Conservation (phyloP, 2,888 invertebrate genomes). For the Alviniconcha strummeri region DNA sequence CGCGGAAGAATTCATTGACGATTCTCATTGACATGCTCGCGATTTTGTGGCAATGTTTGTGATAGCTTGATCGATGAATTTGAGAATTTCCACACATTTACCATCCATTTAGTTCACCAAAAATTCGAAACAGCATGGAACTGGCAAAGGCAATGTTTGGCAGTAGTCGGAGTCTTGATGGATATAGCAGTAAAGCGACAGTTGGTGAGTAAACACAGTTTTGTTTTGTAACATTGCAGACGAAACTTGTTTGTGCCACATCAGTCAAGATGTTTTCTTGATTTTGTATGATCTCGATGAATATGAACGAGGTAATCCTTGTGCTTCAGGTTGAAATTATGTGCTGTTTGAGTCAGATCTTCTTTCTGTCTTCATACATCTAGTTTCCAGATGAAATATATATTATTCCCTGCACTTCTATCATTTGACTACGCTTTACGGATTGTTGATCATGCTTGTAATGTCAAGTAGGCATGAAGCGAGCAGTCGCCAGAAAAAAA, state of each 20-base stretch:
- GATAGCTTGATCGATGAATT: slow-evolving; percentile 25
- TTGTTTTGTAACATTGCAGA: slow-evolving; percentile 21
- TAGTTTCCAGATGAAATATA: too few relatives aligned
- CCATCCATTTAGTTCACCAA: neutral
- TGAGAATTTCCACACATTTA: slow-evolving; percentile 8
- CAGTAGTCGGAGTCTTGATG: slow-evolving; percentile 85
- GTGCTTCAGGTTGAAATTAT: too few relatives aligned
- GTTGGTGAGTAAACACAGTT: slow-evolving; percentile 54
- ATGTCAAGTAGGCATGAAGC: too few relatives aligned
- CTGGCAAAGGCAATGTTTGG: slow-evolving; percentile 93
- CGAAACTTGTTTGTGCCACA: slow-evolving; percentile 26
- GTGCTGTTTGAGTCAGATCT: too few relatives aligned
- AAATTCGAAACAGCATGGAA: slow-evolving; percentile 80
- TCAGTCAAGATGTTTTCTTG: neutral
- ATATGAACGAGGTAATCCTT: too few relatives aligned
- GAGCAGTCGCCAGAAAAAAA: too few relatives aligned
- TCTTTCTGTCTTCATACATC: too few relatives aligned
- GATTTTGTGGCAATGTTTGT: slow-evolving; percentile 3
- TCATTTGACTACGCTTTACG: too few relatives aligned
- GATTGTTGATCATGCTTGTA: too few relatives aligned
- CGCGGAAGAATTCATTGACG: slow-evolving; percentile 24
- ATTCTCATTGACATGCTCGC: slow-evolving; percentile 21
- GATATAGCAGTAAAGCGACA: slow-evolving; percentile 81
- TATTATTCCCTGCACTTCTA: too few relatives aligned
- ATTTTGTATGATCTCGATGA: too few relatives aligned